Evolutionary conservation across 1,140 invertebrate genomes (phyloP), one percentile per base, ranked within the genome.

Genomic region (Babylonia areolata): DNA sequence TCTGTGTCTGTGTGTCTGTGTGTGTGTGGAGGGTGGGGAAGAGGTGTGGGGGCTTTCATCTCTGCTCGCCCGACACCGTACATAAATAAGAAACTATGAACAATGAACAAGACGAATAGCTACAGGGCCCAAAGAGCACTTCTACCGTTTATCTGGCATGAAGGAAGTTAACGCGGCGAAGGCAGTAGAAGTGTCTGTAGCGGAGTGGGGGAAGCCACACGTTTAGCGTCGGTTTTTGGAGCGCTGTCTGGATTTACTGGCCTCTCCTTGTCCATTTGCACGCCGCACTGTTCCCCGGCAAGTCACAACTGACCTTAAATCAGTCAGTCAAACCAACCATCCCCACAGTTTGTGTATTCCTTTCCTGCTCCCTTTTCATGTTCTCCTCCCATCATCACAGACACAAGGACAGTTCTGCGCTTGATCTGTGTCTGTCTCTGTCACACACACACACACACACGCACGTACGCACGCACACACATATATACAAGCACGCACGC

Each of bases 51-150:
- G 46, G 9, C 9, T 3, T 51, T 17, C 46, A 9, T 51, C 46
- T 17, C 46, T n/a, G n/a, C n/a, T n/a, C 9, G 46, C 46, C 15
- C 58, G 58, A 64, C 58, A 11, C 46, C 23, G 58, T 64, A 64
- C 58, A 64, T 64, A 64, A 64, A 64, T 64, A 64, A 64, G 28
- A n/a, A 64, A 20, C 15, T n/a, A n/a, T 12, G 58, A 64, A 64
- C 58, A 64, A 64, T 64, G 58, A 64, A 64, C 15, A 64, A 64
- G 58, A 64, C 58, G 58, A 23, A 64, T 64, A 64, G 58, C 58
- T 64, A 64, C 58, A 64, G 28, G 58, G 58, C 58, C 58, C 5
- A 12, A 64, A 64, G 58, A 64, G 28, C 58, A n/a, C 58, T 64
- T 64, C 28, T 23, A 12, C 15, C 28, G 58, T 64, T 64, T 23